Conservation (phyloP, 2,797 vertebrate genomes). For the Spheniscus humboldti region DNA sequence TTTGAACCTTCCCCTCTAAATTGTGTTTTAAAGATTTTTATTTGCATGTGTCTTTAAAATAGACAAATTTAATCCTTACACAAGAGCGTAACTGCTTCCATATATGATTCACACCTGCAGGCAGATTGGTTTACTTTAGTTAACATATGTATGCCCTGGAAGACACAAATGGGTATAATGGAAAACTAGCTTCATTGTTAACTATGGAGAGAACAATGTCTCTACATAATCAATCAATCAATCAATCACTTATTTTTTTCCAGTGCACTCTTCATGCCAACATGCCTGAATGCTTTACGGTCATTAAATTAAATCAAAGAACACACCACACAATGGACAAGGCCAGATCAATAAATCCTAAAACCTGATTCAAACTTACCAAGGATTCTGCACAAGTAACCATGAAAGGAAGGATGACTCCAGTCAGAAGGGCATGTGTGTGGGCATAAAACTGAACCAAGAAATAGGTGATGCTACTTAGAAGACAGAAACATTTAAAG, state of each 20-base stretch:
- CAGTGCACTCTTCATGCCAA: slow-evolving; percentile 22
- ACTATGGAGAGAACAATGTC: neutral
- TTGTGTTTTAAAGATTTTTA: neutral
- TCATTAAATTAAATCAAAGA: slow-evolving; percentile 61
- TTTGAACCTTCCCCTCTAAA: neutral
- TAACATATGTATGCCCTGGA: neutral
- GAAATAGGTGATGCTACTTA: neutral
- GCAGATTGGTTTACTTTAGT: neutral
- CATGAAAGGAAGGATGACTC: slow-evolving; percentile 22
- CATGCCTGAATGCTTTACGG: slow-evolving; percentile 50
- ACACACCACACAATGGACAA: slow-evolving; percentile 30
- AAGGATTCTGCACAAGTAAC: slow-evolving; percentile 52
- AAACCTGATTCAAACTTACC: slow-evolving; percentile 49
- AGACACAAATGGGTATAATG: neutral
- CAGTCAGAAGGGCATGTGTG: neutral
- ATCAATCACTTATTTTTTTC: neutral
- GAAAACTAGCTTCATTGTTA: slow-evolving; percentile 3
- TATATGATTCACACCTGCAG: neutral
- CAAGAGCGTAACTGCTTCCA: neutral
- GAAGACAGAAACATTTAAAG: neutral
- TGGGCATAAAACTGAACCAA: neutral
- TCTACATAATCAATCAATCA: slow-evolving; percentile 13
- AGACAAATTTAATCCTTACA: neutral
- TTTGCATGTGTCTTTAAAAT: slow-evolving; percentile 24
- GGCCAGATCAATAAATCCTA: slow-evolving; percentile 61